phyloP scores from a whole-genome alignment of 1,140 invertebrate genomes.

The Monochamus saltuarius region DNA sequence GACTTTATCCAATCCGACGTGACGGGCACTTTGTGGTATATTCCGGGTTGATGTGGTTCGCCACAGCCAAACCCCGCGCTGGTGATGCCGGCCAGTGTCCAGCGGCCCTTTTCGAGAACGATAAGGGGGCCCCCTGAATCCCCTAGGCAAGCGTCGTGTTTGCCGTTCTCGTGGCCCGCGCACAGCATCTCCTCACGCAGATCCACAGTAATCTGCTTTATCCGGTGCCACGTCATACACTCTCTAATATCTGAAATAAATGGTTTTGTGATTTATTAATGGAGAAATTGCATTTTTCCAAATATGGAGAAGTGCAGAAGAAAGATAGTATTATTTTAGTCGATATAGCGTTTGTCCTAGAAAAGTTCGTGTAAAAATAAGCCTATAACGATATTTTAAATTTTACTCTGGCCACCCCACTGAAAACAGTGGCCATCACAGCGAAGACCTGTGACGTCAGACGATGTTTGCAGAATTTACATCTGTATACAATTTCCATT shows the following conservation, averaged over 20 bases:
- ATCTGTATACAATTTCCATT: too few relatives aligned
- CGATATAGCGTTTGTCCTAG: too few relatives aligned
- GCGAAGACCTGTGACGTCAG: too few relatives aligned
- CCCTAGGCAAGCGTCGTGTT: constrained; percentile 80
- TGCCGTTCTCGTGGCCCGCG: constrained; percentile 78
- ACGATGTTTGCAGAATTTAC: too few relatives aligned
- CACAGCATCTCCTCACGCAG: constrained; percentile 79
- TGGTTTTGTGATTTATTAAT: too few relatives aligned
- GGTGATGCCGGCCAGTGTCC: constrained; percentile 81
- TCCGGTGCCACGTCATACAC: constrained; percentile 76
- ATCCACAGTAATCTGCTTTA: constrained; percentile 73
- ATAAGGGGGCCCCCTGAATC: constrained; percentile 84
- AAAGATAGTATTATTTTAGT: too few relatives aligned
- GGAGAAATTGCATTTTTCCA: too few relatives aligned
- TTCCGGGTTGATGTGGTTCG: constrained; percentile 82
- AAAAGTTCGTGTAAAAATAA: too few relatives aligned
- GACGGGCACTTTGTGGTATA: constrained; percentile 75
- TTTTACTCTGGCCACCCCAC: too few relatives aligned
- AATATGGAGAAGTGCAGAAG: too few relatives aligned
- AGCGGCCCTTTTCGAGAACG: constrained; percentile 63
- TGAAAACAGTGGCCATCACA: too few relatives aligned
- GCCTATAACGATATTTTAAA: too few relatives aligned
- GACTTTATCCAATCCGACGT: constrained; percentile 71
- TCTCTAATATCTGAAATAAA: constrained; percentile 60
- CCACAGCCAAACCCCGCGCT: constrained; percentile 85